Percentiles rank a stretch among this genome's conserved stretches.
Evolutionary conservation across 2,113 vertebrate species (phyloP).

Genomic region (Gallinago media): DNA sequence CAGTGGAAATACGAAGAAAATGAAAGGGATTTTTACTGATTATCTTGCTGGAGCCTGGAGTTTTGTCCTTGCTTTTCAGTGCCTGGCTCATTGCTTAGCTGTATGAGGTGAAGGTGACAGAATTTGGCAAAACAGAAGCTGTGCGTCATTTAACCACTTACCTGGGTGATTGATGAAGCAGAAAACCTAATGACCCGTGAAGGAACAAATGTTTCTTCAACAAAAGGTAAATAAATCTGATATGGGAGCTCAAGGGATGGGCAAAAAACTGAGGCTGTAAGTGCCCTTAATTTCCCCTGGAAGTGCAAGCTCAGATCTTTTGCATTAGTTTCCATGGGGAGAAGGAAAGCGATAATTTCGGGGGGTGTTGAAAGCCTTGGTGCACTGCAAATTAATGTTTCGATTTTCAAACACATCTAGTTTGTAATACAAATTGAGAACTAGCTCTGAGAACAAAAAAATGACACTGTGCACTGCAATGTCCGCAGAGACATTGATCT

Average conservation of each 20-base stretch:
- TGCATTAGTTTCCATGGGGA: neutral
- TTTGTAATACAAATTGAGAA: neutral
- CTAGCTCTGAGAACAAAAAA: neutral
- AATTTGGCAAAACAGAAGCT: neutral
- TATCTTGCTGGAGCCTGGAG: neutral
- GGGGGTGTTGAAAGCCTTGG: neutral
- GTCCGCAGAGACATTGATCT: neutral
- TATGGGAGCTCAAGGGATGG: neutral
- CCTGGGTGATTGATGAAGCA: neutral
- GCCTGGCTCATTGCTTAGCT: neutral
- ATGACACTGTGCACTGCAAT: neutral
- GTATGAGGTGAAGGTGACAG: neutral
- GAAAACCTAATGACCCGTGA: conserved; percentile 11
- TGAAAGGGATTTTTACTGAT: neutral
- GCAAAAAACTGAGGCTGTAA: neutral
- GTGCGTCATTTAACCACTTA: neutral
- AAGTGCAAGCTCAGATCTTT: neutral
- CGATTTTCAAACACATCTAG: neutral
- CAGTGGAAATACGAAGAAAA: accelerated
- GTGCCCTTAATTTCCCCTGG: neutral
- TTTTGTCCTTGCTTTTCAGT: neutral
- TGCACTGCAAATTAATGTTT: neutral
- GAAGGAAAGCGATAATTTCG: neutral
- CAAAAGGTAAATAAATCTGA: conserved; percentile 18
- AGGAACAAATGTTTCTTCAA: conserved; percentile 8